Base-by-base conservation (phyloP, 2,888 invertebrate species). In the Ditula angustiorana region DNA sequence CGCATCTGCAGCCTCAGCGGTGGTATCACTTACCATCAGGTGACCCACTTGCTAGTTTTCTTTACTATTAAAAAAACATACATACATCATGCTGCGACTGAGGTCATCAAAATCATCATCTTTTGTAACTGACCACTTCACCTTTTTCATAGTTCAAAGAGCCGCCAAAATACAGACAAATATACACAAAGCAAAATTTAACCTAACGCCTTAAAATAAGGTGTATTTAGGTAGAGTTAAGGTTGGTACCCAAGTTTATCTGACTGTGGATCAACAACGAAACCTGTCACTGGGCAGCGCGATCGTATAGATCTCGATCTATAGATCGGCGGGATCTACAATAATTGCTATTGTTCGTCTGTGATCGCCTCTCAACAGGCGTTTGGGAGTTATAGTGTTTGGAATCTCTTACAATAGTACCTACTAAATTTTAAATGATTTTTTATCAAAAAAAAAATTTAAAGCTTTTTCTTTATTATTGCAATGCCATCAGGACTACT, bases 291-390 rank as follows among this genome's bases (percentile, higher is more conserved):
- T 35, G 53, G 23, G 46, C 46, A 44, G 2, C 23, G n/a, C 10
- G 53, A 53, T 53, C 35, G 35, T 53, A 35, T 46, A 21, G 21
- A 46, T 23, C 46, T 35, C 35, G 52, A 53, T 53, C 53, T 52
- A 52, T 52, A 30, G 35, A 46, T 41, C 19, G 19, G 5, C n/a
- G 33, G 53, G 33, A 53, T 53, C 53, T 33, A 35, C 53, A 35
- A 53, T 53, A 53, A 53, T 53, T 53, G 33, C 53, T 53, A 53
- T 53, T 53, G 53, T 53, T 30, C 50, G 11, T 11, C 35, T 33
- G 53, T 35, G 53, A 53, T 53, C 53, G 35, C 53, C 52, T 53
- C 53, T 53, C 53, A 53, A 53, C 53, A 53, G 53, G 53, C 33
- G 53, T 53, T 52, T 33, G n/a, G 35, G n/a, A 19, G 3, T 19